phyloP scores from a whole-genome alignment of 2,113 vertebrate genomes.

The Pseudorectes ferrugineus region DNA sequence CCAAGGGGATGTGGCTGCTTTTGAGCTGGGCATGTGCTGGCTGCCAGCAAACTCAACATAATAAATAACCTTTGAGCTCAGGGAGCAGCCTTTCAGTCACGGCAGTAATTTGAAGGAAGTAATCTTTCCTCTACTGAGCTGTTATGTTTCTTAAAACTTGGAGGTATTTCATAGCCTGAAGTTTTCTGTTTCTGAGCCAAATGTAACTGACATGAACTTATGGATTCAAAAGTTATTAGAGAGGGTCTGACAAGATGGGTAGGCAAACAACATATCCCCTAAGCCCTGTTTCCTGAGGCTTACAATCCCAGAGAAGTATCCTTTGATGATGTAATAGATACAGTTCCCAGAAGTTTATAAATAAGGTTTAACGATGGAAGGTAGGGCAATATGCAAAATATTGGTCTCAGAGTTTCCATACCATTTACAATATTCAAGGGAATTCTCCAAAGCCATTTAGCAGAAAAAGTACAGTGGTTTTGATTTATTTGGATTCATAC shows the following conservation, averaged over 20 bases:
- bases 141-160: neutral
- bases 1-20: neutral
- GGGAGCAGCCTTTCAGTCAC: neutral
- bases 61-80: conserved; percentile 21
- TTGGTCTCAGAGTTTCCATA: neutral
- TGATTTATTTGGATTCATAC: neutral
- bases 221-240: neutral
- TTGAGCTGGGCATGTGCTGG: neutral
- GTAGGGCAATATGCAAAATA: neutral
- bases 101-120: neutral
- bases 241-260: neutral
- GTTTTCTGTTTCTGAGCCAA: neutral
- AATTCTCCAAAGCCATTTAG: neutral
- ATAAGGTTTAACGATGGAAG: neutral
- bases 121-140: neutral
- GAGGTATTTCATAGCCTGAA: neutral
- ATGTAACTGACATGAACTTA: neutral
- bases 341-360: neutral
- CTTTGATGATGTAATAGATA: neutral
- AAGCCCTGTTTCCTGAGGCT: neutral
- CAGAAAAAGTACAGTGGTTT: neutral
- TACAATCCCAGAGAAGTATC: neutral
- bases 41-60: conserved; percentile 1
- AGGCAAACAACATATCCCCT: neutral
- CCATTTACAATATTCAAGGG: neutral